A percentile compares a stretch with the other conserved stretches of the same genome.
Conservation (phyloP, 2,113 vertebrate genomes). For the Oncorhynchus tshawytscha region DNA sequence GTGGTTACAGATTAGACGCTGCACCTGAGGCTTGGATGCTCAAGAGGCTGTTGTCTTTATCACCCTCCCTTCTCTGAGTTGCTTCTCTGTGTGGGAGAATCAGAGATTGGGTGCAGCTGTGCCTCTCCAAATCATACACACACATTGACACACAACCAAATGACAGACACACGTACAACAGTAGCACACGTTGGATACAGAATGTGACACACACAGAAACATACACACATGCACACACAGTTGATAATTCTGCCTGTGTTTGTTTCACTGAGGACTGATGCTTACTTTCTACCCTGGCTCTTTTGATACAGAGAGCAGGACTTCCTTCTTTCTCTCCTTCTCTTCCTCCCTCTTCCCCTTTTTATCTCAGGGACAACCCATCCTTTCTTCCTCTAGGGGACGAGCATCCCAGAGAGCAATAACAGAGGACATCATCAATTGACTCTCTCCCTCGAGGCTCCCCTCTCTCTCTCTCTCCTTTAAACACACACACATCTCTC, state of each 20-base stretch:
- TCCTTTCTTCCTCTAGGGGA: slow-evolving; percentile 24
- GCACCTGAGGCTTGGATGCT: not conserved
- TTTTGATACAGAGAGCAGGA: slow-evolving; percentile 48
- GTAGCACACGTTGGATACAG: not conserved
- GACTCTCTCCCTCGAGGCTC: slow-evolving; percentile 8
- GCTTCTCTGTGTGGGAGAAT: slow-evolving; percentile 31
- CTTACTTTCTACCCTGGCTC: slow-evolving; percentile 61
- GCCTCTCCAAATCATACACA: slow-evolving; percentile 35
- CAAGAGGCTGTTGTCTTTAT: not conserved
- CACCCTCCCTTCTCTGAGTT: not conserved
- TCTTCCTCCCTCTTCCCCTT: slow-evolving; percentile 1
- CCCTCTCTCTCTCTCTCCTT: no score
- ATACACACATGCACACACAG: not conserved
- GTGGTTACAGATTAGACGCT: not conserved
- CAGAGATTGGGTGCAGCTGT: slow-evolving; percentile 54
- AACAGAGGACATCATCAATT: slow-evolving; percentile 26
- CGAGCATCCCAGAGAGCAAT: slow-evolving; percentile 18
- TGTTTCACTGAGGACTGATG: slow-evolving; percentile 41
- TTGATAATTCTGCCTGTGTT: not conserved
- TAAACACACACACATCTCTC: no score
- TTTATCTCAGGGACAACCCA: slow-evolving; percentile 29
- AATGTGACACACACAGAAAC: not conserved
- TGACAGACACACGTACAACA: not conserved
- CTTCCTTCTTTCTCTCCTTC: slow-evolving; percentile 44
- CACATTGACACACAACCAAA: not conserved